These are phyloP conservation scores for Alca torda DNA, from an alignment of 2,797 vertebrate genomes.

Conservation along the genomic window DNA sequence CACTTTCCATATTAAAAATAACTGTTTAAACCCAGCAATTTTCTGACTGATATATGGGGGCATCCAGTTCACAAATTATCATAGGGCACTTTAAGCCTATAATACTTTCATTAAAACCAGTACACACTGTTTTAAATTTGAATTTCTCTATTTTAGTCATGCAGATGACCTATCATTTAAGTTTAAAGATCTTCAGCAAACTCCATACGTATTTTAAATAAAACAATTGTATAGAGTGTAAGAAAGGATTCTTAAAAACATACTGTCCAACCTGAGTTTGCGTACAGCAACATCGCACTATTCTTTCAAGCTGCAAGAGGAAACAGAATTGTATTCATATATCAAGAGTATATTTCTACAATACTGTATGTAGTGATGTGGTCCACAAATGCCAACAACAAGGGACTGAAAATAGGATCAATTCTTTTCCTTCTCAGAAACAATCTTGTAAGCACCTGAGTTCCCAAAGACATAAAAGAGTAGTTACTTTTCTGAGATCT, in stretches of 20 bases:
- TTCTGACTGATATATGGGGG: not conserved
- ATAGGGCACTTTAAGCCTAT: not conserved
- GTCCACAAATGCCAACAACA: constrained; percentile 68
- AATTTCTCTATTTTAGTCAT: not conserved
- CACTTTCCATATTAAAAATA: not conserved
- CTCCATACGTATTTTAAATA: not conserved
- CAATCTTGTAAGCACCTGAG: constrained; percentile 77
- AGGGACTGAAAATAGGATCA: constrained; percentile 78
- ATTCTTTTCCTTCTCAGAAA: constrained; percentile 77
- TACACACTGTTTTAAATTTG: not conserved
- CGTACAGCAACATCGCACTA: not conserved
- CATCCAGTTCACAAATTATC: not conserved
- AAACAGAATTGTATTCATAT: constrained; percentile 26
- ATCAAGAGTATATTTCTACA: constrained; percentile 58
- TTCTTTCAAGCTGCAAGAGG: not conserved
- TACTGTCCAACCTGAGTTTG: not conserved
- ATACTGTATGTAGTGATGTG: constrained; percentile 38
- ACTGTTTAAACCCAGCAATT: not conserved
- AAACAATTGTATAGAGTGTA: not conserved
- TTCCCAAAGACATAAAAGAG: constrained; percentile 81
- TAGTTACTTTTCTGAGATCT: constrained; percentile 76
- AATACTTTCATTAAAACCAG: not conserved
- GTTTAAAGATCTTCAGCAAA: not conserved
- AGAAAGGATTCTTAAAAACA: not conserved
- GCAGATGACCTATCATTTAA: not conserved